Percentiles rank a stretch among this genome's conserved stretches.
These are phyloP conservation scores for Phthorimaea operculella DNA, from an alignment of 1,140 invertebrate species.

Conservation along the genomic window DNA sequence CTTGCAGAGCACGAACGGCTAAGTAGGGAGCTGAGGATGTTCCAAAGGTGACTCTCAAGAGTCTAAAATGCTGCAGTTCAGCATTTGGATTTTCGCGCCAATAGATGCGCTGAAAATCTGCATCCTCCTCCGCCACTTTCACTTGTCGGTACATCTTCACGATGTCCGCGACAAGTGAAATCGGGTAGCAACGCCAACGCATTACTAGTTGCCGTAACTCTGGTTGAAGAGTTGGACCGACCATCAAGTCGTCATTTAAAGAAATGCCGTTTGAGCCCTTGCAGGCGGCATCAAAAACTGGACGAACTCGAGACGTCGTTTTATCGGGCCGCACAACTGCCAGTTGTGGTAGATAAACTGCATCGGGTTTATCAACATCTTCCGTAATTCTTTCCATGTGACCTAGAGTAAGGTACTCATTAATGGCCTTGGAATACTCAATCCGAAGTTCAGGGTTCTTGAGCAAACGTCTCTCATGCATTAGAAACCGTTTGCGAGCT, in stretches of 20 bases:
- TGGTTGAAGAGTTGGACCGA: slow-evolving; percentile 6
- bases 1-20: slow-evolving; percentile 24
- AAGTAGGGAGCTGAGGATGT: slow-evolving; percentile 18
- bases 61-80: slow-evolving; percentile 17
- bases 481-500: neutral
- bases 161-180: slow-evolving; percentile 37
- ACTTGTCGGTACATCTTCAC: slow-evolving; percentile 46
- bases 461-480: neutral
- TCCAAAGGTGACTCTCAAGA: slow-evolving; percentile 31
- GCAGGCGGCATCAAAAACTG: slow-evolving; percentile 6
- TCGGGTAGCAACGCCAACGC: slow-evolving; percentile 30
- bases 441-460: neutral
- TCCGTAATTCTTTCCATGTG: neutral
- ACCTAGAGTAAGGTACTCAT: slow-evolving; percentile 2
- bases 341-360: slow-evolving; percentile 6
- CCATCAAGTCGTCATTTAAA: slow-evolving; percentile 8
- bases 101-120: slow-evolving; percentile 28
- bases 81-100: slow-evolving; percentile 17
- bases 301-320: neutral
- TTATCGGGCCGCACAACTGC: slow-evolving; percentile 4
- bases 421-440: neutral
- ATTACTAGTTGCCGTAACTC: slow-evolving; percentile 37
- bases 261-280: neutral
- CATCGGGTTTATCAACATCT: neutral
- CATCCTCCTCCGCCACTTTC: slow-evolving; percentile 20